Percentiles rank a stretch among this genome's conserved stretches.
phyloP scores from a whole-genome alignment of 2,797 vertebrate species.

The Ptychobarbus kaznakovi region DNA sequence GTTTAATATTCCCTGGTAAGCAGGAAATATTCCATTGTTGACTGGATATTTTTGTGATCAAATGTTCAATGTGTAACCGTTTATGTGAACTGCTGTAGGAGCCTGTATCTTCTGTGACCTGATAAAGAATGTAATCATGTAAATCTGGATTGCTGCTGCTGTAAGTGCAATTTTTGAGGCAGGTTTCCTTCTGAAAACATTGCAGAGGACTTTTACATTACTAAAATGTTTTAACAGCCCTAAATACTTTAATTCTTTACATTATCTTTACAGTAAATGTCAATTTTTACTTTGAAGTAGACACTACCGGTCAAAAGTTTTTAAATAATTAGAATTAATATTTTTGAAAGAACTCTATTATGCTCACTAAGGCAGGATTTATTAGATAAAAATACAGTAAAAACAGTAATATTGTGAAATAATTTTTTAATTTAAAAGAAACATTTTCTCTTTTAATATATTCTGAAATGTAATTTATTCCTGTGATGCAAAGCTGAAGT shows the following conservation, averaged over 20 bases:
- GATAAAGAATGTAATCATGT: not conserved
- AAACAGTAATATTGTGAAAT: not conserved
- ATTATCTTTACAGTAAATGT: not conserved
- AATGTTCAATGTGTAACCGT: not conserved
- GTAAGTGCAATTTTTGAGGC: not conserved
- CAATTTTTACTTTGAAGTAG: not conserved
- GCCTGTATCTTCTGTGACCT: not conserved
- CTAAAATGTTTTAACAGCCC: conserved; percentile 5
- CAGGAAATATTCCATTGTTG: not conserved
- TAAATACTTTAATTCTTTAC: not conserved
- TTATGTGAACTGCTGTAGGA: not conserved
- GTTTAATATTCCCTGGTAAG: not conserved
- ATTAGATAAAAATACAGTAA: not conserved
- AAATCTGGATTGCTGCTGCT: not conserved
- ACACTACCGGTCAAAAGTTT: not conserved
- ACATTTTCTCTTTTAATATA: not conserved
- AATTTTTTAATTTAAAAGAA: not conserved
- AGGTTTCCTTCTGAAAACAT: conserved; percentile 26
- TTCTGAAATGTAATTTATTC: not conserved
- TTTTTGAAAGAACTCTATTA: not conserved
- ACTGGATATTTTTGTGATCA: conserved; percentile 16
- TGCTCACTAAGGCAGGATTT: not conserved
- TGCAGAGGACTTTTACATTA: conserved; percentile 2
- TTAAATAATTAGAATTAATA: not conserved
- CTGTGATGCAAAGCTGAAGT: not conserved